Evolutionary conservation across 2,113 vertebrate species (phyloP).

Genomic region (Girardinichthys multiradiatus): DNA sequence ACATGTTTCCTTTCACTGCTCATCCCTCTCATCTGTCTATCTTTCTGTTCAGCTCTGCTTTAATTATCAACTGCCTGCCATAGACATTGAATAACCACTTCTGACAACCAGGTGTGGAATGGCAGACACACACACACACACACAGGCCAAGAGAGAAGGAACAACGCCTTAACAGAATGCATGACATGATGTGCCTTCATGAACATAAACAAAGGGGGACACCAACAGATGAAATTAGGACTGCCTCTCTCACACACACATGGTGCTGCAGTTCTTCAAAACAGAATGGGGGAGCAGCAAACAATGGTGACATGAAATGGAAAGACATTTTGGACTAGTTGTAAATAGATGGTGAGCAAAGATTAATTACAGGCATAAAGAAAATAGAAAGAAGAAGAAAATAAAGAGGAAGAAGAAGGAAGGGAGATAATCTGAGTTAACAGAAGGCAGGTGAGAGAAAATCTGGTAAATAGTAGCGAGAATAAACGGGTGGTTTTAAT

Average conservation of each 20-base stretch:
- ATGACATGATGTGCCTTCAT: slow-evolving; percentile 39
- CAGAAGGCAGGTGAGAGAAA: not conserved
- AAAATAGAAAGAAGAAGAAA: slow-evolving; percentile 18
- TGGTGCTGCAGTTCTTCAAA: not conserved
- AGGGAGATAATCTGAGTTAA: not conserved
- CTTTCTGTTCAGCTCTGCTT: slow-evolving; percentile 41
- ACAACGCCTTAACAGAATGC: slow-evolving; percentile 16
- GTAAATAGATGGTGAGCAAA: slow-evolving; percentile 34
- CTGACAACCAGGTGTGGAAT: slow-evolving; percentile 64
- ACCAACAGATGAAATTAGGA: slow-evolving; percentile 41
- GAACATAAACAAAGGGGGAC: slow-evolving; percentile 66
- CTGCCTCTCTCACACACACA: not conserved
- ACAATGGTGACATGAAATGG: too few relatives aligned
- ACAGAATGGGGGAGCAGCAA: slow-evolving; percentile 41
- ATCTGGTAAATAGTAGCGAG: not conserved
- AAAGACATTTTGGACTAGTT: slow-evolving; percentile 35
- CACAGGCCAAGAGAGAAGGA: not conserved
- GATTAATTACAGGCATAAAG: slow-evolving; percentile 56
- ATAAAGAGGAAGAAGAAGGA: not conserved
- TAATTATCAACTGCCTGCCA: slow-evolving; percentile 58
- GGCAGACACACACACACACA: slow-evolving; percentile 17
- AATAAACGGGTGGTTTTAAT: too few relatives aligned
- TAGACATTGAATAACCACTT: slow-evolving; percentile 37
- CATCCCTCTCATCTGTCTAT: slow-evolving; percentile 39
- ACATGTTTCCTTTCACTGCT: slow-evolving; percentile 35